Percentiles rank a stretch among this genome's conserved stretches.
These are phyloP conservation scores for Macrotis lagotis DNA, from an alignment of 2,113 vertebrate genomes.

Conservation along the genomic window DNA sequence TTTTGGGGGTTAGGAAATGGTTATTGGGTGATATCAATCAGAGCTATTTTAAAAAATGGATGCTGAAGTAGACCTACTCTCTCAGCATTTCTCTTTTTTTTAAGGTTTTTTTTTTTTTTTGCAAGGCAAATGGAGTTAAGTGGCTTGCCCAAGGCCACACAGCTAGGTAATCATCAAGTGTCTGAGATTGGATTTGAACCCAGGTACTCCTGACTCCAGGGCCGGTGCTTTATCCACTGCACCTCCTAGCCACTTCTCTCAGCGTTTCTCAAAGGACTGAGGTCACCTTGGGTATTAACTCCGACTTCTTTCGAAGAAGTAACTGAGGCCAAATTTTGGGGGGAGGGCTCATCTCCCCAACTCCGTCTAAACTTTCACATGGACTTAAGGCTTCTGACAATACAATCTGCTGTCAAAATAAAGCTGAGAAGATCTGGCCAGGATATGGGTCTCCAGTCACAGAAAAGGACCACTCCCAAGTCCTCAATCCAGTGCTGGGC, in stretches of 20 bases:
- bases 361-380: conserved; percentile 12
- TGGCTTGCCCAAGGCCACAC: too few relatives aligned
- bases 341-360: not conserved
- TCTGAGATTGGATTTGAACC: too few relatives aligned
- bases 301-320: not conserved
- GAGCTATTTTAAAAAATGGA: not conserved
- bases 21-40: not conserved
- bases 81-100: conserved; percentile 32
- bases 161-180: too few relatives aligned
- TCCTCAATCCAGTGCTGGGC: not conserved
- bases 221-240: too few relatives aligned
- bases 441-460: not conserved
- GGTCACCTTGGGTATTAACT: conserved; percentile 20
- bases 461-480: conserved; percentile 13
- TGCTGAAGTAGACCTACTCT: conserved; percentile 14
- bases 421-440: conserved; percentile 10
- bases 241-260: too few relatives aligned
- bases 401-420: conserved; percentile 2
- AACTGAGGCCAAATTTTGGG: conserved; percentile 16
- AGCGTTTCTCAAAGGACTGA: conserved; percentile 17
- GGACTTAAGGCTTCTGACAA: not conserved
- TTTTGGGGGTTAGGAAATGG: not conserved
- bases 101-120: too few relatives aligned
- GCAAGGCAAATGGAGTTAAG: too few relatives aligned
- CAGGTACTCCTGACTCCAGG: too few relatives aligned